Percentiles rank a stretch among this genome's conserved stretches.
Conservation (phyloP, 2,888 invertebrate species). For the Trachelus tabidus region DNA sequence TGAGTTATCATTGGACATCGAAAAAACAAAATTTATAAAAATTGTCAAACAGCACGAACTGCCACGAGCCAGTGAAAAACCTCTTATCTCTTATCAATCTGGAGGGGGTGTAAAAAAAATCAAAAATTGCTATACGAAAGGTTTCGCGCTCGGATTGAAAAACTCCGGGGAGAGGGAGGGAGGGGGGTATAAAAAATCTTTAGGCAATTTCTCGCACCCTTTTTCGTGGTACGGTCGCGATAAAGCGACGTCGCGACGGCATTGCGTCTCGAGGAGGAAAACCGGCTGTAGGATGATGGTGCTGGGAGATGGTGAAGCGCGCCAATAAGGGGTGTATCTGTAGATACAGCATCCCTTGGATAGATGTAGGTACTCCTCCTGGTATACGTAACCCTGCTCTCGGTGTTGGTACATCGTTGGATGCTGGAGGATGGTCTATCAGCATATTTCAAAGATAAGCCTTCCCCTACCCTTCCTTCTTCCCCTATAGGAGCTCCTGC, state of each 20-base stretch:
- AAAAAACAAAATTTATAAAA: background rate
- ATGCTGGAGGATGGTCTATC: slow-evolving; percentile 55
- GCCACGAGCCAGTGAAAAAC: background rate
- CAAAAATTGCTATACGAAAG: background rate
- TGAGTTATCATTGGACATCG: background rate
- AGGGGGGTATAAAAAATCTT: slow-evolving; percentile 33
- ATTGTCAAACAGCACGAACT: background rate
- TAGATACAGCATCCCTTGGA: background rate
- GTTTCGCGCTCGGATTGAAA: slow-evolving; percentile 17
- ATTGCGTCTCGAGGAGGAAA: slow-evolving; percentile 22
- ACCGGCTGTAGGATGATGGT: slow-evolving; percentile 15
- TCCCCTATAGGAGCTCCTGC: slow-evolving; percentile 39
- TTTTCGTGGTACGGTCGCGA: slow-evolving; percentile 37
- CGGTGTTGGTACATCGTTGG: background rate
- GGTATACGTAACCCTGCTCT: background rate
- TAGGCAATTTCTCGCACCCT: slow-evolving; percentile 48
- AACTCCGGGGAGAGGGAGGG: slow-evolving; percentile 3
- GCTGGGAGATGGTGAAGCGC: slow-evolving; percentile 16
- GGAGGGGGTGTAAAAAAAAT: background rate
- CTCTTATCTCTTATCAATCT: background rate
- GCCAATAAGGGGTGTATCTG: slow-evolving; percentile 8
- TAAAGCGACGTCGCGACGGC: slow-evolving; percentile 42
- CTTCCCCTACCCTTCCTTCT: slow-evolving; percentile 40
- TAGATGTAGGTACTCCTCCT: background rate
- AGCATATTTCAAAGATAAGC: slow-evolving; percentile 67